Evolutionary conservation across 2,113 vertebrate species (phyloP).

Genomic region (Lasiurus borealis): DNA sequence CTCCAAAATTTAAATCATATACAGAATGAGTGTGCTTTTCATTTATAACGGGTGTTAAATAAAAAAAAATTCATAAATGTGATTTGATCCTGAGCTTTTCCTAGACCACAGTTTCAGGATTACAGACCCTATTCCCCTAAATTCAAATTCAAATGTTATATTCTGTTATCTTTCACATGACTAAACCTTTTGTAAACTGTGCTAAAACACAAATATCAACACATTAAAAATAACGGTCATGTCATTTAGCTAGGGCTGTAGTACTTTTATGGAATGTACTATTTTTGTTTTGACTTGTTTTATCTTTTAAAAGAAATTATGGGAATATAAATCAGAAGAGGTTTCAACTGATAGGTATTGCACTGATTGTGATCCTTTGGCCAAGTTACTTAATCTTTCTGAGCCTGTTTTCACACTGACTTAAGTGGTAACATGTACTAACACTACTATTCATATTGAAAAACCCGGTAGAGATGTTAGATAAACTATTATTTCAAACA

Average conservation of each 20-base stretch:
- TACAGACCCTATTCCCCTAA: too few relatives aligned
- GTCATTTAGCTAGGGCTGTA: not conserved
- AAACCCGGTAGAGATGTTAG: not conserved
- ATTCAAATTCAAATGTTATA: not conserved
- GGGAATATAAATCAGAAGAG: not conserved
- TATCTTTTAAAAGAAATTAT: not conserved
- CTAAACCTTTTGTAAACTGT: not conserved
- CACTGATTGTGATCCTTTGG: not conserved
- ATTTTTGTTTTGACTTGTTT: not conserved
- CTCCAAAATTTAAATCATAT: not conserved
- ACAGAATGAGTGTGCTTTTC: not conserved
- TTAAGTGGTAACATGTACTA: not conserved
- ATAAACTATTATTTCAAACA: not conserved
- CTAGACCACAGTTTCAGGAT: not conserved
- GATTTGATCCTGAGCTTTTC: not conserved
- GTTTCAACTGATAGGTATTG: not conserved
- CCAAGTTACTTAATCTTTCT: not conserved
- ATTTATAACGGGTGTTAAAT: not conserved
- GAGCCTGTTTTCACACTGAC: not conserved
- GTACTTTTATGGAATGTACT: not conserved
- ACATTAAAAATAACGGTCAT: not conserved
- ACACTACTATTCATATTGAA: not conserved
- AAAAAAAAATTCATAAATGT: not conserved
- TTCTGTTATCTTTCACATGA: not conserved
- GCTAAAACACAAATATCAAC: not conserved